These are phyloP conservation scores for Aplodontia rufa DNA, from an alignment of 2,113 vertebrate genomes.

Conservation along the genomic window DNA sequence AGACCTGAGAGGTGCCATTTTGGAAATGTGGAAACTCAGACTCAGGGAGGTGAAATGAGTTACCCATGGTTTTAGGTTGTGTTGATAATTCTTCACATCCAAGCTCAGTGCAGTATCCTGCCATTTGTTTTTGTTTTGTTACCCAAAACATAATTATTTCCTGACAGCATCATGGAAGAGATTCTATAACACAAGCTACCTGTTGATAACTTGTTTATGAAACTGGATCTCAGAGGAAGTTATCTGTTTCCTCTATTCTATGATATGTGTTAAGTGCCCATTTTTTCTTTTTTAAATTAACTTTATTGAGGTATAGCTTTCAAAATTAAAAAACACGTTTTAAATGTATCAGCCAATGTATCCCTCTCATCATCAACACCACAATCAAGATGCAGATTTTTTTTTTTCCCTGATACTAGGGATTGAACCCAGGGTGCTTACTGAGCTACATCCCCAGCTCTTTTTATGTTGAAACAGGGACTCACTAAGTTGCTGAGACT, in stretches of 20 bases:
- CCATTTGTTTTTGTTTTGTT: not conserved
- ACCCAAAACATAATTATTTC: not conserved
- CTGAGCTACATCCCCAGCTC: not conserved
- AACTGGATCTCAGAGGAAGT: not conserved
- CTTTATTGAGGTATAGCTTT: conserved; percentile 8
- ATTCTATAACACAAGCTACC: not conserved
- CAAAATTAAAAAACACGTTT: not conserved
- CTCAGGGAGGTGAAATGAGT: not conserved
- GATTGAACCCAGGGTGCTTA: not conserved
- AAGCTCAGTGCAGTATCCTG: not conserved
- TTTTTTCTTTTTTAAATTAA: not conserved
- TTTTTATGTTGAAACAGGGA: no score
- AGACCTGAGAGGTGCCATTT: not conserved
- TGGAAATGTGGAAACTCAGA: not conserved
- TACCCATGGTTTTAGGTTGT: not conserved
- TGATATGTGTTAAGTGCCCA: not conserved
- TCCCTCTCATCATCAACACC: not conserved
- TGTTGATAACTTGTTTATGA: not conserved
- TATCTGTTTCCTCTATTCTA: not conserved
- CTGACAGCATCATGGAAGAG: not conserved
- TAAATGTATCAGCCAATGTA: not conserved
- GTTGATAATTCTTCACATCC: not conserved
- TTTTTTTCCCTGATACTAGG: not conserved
- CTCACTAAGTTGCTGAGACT: no score
- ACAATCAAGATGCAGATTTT: not conserved